Base-by-base conservation (phyloP, 1,140 invertebrate species). In the Pseudomyrmex gracilis region DNA sequence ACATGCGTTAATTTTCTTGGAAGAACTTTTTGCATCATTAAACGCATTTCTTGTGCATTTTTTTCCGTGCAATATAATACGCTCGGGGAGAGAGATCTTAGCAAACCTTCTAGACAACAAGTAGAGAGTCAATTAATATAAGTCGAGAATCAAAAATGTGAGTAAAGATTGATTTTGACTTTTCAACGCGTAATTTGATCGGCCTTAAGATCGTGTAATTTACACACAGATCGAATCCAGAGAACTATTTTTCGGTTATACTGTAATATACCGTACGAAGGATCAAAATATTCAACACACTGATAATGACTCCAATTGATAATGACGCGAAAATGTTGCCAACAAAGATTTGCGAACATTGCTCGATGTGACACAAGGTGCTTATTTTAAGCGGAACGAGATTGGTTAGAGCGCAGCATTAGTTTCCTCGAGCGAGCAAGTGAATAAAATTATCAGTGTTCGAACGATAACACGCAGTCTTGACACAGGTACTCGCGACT, bases 361-460 rank as follows among this genome's bases (percentile, higher is more conserved):
- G 4, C 9, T 24, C 15, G 10, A 13, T 2, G 15, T 1, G 12
- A 15, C 45, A 15, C n/a, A 15, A 64, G 34, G 34, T 47, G 53
- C 12, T 7, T 12, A 34, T 49, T 47, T 47, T 13, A 12, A 80
- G 43, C 51, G 51, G 3, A 58, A 47, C 20, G 53, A 34, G 34
- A 70, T 80, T 13, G 49, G 71, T 80, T 60, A 49, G 34, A 78
- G 43, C 43, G 43, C 43, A 15, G 51, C 51, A 49, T 34, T 34
- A 0, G 17, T 13, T 34, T 74, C 45, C 20, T 12, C 76, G 53
- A 15, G 13, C 67, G 43, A 1, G 12, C 55, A n/a, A 63, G 53
- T 17, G 64, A 70, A 64, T 82, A 34, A 34, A 34, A 74, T 82
- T 82, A 82, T 74, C 78, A 24, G 70, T 45, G 78, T 22, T 24